Percentiles rank a stretch among this genome's conserved stretches.
Evolutionary conservation across 2,113 vertebrate genomes (phyloP).

Genomic region (Cochlearius cochlearius): DNA sequence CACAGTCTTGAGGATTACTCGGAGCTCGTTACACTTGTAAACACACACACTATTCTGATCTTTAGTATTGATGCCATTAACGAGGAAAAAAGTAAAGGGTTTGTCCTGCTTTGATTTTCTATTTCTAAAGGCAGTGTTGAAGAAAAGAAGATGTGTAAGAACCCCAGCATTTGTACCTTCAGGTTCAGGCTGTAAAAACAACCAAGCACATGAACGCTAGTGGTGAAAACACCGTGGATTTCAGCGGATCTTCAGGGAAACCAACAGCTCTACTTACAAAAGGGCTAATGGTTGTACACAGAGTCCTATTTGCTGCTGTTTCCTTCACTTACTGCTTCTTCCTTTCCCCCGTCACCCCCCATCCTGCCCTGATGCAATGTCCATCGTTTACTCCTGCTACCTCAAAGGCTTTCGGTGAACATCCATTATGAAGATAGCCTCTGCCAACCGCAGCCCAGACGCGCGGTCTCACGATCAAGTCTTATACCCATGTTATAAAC

Average conservation of each 20-base stretch:
- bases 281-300: background rate
- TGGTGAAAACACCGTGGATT: fast-evolving
- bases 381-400: fast-evolving
- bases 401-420: background rate
- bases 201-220: background rate
- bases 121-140: background rate
- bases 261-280: background rate
- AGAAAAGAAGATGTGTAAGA: background rate
- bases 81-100: background rate
- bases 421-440: fast-evolving
- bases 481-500: background rate
- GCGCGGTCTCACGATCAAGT: background rate
- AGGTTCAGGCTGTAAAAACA: background rate
- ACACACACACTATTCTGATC: background rate
- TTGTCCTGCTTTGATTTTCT: background rate
- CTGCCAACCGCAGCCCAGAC: background rate
- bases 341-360: background rate
- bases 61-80: background rate
- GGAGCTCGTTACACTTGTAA: background rate
- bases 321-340: background rate
- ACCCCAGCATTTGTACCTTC: background rate
- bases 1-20: background rate
- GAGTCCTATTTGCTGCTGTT: background rate
- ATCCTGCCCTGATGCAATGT: background rate
- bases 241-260: background rate